These are phyloP conservation scores for Drosophila atripex DNA, from an alignment of 2,888 invertebrate genomes.

Conservation along the genomic window DNA sequence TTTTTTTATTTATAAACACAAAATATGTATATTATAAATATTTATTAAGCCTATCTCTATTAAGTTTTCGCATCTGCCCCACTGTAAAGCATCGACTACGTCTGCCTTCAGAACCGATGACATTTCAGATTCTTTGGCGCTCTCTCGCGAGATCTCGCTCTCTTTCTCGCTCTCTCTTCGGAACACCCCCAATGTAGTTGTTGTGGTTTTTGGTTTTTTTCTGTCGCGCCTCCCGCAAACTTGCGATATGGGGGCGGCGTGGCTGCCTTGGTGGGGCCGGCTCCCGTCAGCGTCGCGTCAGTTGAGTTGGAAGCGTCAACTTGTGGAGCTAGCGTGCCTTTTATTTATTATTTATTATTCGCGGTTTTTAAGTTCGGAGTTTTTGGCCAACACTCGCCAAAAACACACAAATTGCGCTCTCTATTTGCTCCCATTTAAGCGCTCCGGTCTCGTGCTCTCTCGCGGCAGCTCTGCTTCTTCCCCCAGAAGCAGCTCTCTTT, in stretches of 20 bases:
- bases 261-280: slow-evolving; percentile 56
- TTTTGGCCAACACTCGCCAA: slow-evolving; percentile 11
- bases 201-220: slow-evolving; percentile 11
- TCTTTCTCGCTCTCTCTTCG: slow-evolving; percentile 7
- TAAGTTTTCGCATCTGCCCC: not conserved
- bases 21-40: too few relatives aligned
- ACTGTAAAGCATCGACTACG: slow-evolving; percentile 15
- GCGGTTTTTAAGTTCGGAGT: slow-evolving; percentile 7
- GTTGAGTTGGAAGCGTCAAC: slow-evolving; percentile 73
- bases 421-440: slow-evolving; percentile 8
- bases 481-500: slow-evolving; percentile 43
- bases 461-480: slow-evolving; percentile 45
- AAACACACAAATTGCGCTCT: slow-evolving; percentile 16
- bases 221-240: slow-evolving; percentile 29
- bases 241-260: slow-evolving; percentile 36
- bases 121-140: slow-evolving; percentile 19
- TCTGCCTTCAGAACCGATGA: slow-evolving; percentile 5
- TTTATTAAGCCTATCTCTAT: too few relatives aligned
- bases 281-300: slow-evolving; percentile 65
- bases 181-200: slow-evolving; percentile 7
- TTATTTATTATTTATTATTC: slow-evolving; percentile 47
- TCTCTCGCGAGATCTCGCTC: slow-evolving; percentile 19
- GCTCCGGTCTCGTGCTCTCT: slow-evolving; percentile 9
- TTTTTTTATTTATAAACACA: too few relatives aligned
- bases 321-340: slow-evolving; percentile 66